A percentile compares a stretch with the other conserved stretches of the same genome.
phyloP scores from a whole-genome alignment of 2,888 invertebrate species.

The Junonia oenone region DNA sequence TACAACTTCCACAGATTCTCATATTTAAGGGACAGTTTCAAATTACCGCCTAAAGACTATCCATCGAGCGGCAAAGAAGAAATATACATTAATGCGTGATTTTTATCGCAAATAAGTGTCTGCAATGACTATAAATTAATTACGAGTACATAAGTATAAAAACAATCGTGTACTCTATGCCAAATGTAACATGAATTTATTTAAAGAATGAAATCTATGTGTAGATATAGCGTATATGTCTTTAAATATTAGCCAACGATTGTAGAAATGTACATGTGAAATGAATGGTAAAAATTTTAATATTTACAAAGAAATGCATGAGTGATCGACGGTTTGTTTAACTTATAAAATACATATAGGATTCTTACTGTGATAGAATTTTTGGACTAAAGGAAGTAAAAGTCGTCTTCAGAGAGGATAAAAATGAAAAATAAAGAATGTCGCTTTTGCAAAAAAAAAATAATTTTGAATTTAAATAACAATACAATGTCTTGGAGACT shows the following conservation, averaged over 20 bases:
- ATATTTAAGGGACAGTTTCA: conserved; percentile 62
- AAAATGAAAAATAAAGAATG: not conserved
- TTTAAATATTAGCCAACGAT: conserved; percentile 8
- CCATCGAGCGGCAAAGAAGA: conserved; percentile 56
- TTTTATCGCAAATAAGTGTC: not conserved
- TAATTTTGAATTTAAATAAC: not conserved
- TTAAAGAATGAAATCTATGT: conserved; percentile 15
- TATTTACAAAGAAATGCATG: conserved; percentile 18
- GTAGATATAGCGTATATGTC: conserved; percentile 11
- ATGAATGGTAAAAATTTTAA: conserved; percentile 7
- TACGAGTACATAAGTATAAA: not conserved
- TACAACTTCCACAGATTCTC: conserved; percentile 71
- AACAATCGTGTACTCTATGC: conserved; percentile 15
- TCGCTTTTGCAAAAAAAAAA: not conserved
- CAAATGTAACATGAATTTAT: conserved; percentile 23
- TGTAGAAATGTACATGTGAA: conserved; percentile 14
- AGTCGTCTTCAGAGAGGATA: not conserved
- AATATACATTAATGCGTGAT: conserved; percentile 68
- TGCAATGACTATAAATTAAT: conserved; percentile 3
- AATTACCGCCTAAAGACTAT: conserved; percentile 67
- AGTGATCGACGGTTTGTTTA: conserved; percentile 16
- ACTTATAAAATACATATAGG: conserved; percentile 18
- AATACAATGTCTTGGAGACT: not conserved
- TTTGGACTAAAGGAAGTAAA: conserved; percentile 26
- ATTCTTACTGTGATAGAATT: conserved; percentile 37